These are phyloP conservation scores for Mastacembelus armatus DNA, from an alignment of 2,797 vertebrate species.

Conservation along the genomic window DNA sequence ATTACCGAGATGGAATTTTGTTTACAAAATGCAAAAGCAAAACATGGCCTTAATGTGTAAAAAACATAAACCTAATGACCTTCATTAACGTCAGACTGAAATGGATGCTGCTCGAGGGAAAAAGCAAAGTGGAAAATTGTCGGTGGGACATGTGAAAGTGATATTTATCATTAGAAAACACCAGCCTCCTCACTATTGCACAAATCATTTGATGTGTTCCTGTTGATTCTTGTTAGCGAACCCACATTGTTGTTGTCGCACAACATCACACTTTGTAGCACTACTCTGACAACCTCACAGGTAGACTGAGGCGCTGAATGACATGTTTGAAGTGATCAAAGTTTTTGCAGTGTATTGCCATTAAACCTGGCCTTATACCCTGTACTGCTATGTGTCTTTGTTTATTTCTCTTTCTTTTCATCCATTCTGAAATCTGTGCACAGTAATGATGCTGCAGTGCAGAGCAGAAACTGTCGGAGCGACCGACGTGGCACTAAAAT, in stretches of 20 bases:
- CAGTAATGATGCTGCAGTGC: slow-evolving; percentile 30
- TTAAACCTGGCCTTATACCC: slow-evolving; percentile 55
- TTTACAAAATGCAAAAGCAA: slow-evolving; percentile 45
- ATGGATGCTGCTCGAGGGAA: slow-evolving; percentile 9
- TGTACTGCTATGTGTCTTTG: slow-evolving; percentile 7
- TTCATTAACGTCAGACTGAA: slow-evolving; percentile 5
- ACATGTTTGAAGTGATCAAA: slow-evolving; percentile 65
- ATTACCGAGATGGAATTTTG: slow-evolving; percentile 32
- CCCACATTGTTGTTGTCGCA: slow-evolving; percentile 30
- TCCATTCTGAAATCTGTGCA: not conserved
- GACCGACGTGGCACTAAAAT: slow-evolving; percentile 50
- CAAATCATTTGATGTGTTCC: slow-evolving; percentile 12
- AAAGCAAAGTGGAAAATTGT: slow-evolving; percentile 10
- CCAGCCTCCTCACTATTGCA: slow-evolving; percentile 24
- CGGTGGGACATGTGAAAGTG: slow-evolving; percentile 1
- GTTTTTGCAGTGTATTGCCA: slow-evolving; percentile 63
- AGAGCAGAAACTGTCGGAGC: slow-evolving; percentile 17
- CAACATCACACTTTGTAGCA: slow-evolving; percentile 26
- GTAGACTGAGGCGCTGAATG: slow-evolving; percentile 35
- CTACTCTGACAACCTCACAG: slow-evolving; percentile 29
- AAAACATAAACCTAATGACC: not conserved
- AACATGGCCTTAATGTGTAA: slow-evolving; percentile 32
- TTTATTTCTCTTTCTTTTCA: slow-evolving; percentile 9
- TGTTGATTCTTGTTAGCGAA: slow-evolving; percentile 36
- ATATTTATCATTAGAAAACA: slow-evolving; percentile 7